Percentiles rank a stretch among this genome's conserved stretches.
These are phyloP conservation scores for Todiramphus saurophagus DNA, from an alignment of 2,113 vertebrate species.

Conservation along the genomic window DNA sequence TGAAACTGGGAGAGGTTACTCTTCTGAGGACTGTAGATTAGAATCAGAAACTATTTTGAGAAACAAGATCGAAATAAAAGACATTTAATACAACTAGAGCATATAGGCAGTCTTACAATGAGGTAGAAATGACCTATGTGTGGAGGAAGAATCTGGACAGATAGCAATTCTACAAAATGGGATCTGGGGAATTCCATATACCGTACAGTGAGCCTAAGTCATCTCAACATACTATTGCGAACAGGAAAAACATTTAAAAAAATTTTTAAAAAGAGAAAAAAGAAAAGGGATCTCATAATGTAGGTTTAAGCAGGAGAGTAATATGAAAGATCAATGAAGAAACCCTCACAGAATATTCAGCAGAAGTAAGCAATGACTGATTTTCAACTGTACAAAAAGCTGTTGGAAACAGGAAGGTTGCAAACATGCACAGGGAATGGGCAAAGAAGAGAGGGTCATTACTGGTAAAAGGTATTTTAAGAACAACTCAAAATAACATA, in stretches of 20 bases:
- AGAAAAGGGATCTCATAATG: background rate
- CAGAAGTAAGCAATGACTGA: background rate
- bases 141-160: background rate
- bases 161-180: background rate
- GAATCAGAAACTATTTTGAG: background rate
- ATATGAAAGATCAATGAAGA: background rate
- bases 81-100: background rate
- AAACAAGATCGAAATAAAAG: background rate
- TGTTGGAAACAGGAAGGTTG: background rate
- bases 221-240: background rate
- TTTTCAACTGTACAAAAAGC: background rate
- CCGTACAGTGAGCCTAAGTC: background rate
- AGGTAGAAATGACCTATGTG: accelerated
- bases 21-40: background rate
- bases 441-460: background rate
- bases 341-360: background rate
- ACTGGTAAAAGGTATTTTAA: background rate
- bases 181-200: background rate
- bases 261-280: too few species aligned
- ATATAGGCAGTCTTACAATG: background rate
- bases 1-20: background rate
- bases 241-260: background rate
- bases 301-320: background rate
- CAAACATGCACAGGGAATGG: background rate
- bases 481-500: background rate